Base-by-base conservation (phyloP, 2,888 invertebrate genomes). In the Pycnomerus fuliginosus region DNA sequence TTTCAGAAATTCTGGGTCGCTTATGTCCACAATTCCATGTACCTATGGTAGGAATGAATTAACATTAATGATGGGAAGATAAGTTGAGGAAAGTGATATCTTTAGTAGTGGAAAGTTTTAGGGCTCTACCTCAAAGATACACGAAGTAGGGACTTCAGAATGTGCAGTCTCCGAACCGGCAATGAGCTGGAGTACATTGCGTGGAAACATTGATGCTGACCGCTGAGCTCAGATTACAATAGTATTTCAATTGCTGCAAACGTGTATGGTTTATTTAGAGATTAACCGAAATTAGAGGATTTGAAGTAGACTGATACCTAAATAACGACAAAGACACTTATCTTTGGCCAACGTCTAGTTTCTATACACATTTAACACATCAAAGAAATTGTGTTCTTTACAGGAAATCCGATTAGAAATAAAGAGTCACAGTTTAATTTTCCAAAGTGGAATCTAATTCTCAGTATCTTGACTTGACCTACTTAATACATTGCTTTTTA, bases 131-230 rank as follows among this genome's bases (percentile, higher is more conserved):
- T 68, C 66, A 66, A 62, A 61, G 63, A 64, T 64, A 63, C 62
- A 43, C 31, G 31, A 36, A 43, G 32, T 37, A 61, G 60, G 49
- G 61, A 58, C 59, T 60, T 57, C 58, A 55, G 53, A 56, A 56
- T 55, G 54, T 61, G 63, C 63, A 66, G 64, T 64, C 64, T 63
- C 62, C 61, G 58, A 62, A 63, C 63, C 64, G 63, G 62, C 65
- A 66, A 65, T 65, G 62, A 60, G 60, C 63, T 63, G 60, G 60
- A 67, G 61, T 71, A 69, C 64, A 71, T 71, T 65, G 70, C 65
- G 61, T 63, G 65, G 65, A 71, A 71, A 70, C 69, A 69, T 69
- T 69, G 67, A 69, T 68, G 71, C 64, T 69, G 69, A 69, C 69
- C 69, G 67, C 67, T 61, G 61, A 65, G 65, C 65, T 64, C 56